These are phyloP conservation scores for Frieseomelitta varia DNA, from an alignment of 1,140 invertebrate genomes.

Conservation along the genomic window DNA sequence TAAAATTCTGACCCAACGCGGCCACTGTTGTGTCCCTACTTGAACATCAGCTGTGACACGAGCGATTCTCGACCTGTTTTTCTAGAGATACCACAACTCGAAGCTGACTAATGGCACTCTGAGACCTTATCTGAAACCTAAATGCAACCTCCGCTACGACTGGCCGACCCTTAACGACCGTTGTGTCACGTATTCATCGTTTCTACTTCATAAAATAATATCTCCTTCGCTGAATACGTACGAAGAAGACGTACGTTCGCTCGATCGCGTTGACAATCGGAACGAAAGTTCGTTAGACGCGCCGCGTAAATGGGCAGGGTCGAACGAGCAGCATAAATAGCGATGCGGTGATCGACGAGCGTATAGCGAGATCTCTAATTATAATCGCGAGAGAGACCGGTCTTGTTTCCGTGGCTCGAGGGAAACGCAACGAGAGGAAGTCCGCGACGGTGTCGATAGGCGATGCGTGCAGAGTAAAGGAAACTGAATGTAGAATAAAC, in stretches of 20 bases:
- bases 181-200: background rate
- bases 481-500: background rate
- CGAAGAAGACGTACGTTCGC: background rate
- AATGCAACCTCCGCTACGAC: background rate
- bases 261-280: background rate
- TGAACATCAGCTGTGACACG: background rate
- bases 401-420: background rate
- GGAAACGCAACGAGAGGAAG: background rate
- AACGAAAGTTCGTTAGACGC: background rate
- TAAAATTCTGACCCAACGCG: conserved; percentile 35
- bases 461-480: background rate
- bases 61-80: background rate
- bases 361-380: conserved; percentile 36
- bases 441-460: background rate
- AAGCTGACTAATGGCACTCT: conserved; percentile 22
- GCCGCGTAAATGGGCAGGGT: background rate
- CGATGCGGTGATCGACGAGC: background rate
- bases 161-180: background rate
- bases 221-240: background rate
- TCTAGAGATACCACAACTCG: background rate
- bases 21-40: background rate
- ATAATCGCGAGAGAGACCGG: conserved; percentile 18
- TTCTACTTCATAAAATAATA: background rate
- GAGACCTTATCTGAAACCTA: conserved; percentile 26
- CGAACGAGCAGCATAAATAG: background rate